Evolutionary conservation across 2,797 vertebrate genomes (phyloP).

Genomic region (Helicolenus hilgendorfi): DNA sequence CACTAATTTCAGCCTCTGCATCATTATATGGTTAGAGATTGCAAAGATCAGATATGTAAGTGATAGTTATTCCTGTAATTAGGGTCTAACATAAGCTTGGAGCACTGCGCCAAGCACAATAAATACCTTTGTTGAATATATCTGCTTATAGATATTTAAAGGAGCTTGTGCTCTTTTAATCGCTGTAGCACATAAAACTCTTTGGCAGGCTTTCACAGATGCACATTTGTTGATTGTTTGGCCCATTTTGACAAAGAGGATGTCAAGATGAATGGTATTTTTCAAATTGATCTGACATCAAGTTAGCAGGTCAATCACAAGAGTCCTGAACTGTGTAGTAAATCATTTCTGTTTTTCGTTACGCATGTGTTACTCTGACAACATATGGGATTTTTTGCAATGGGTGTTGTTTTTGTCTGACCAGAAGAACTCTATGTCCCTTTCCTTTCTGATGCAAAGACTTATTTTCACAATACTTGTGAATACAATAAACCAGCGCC

Average conservation of each 20-base stretch:
- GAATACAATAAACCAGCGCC: not conserved
- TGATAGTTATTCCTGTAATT: not conserved
- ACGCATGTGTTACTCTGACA: not conserved
- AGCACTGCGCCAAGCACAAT: not conserved
- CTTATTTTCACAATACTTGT: not conserved
- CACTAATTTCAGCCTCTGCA: not conserved
- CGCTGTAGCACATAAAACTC: constrained; percentile 16
- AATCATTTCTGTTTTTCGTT: fast-evolving
- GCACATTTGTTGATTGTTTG: constrained; percentile 11
- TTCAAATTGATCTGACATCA: not conserved
- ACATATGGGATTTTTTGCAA: not conserved
- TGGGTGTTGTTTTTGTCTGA: not conserved
- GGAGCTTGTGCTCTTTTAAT: constrained; percentile 9
- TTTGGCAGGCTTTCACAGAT: constrained; percentile 4
- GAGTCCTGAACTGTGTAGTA: not conserved
- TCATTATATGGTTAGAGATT: not conserved
- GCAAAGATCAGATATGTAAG: not conserved
- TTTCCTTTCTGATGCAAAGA: not conserved
- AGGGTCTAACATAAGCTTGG: not conserved
- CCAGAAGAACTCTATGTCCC: not conserved
- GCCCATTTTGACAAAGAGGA: constrained; percentile 11
- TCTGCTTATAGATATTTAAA: constrained; percentile 21
- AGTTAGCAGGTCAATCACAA: not conserved
- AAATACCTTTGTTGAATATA: not conserved
- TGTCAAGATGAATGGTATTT: not conserved